Evolutionary conservation across 2,888 invertebrate genomes (phyloP).

Genomic region (Mythimna pallens): DNA sequence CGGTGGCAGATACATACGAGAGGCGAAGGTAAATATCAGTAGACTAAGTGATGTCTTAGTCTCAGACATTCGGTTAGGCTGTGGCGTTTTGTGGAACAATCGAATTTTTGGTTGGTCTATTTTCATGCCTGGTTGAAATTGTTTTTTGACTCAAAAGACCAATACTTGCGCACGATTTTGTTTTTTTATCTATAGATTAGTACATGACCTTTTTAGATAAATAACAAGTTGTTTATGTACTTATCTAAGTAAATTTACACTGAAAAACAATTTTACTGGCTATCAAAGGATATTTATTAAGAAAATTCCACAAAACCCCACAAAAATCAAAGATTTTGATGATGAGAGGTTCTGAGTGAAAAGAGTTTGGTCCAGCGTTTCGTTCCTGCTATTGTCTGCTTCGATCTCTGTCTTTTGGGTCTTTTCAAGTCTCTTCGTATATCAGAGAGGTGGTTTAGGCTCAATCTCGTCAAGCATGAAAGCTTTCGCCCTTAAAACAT

Average conservation of each 20-base stretch:
- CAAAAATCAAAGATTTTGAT: slow-evolving; percentile 27
- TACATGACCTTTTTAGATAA: background rate
- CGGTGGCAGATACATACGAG: slow-evolving; percentile 98
- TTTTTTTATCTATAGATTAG: background rate
- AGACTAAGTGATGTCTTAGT: slow-evolving; percentile 49
- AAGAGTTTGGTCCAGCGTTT: slow-evolving; percentile 83
- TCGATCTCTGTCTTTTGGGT: slow-evolving; percentile 74
- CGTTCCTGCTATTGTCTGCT: slow-evolving; percentile 72
- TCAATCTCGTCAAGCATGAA: slow-evolving; percentile 64
- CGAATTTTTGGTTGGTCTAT: background rate
- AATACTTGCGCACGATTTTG: background rate
- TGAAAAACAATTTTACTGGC: background rate
- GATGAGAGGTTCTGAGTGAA: slow-evolving; percentile 78
- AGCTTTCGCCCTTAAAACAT: slow-evolving; percentile 62
- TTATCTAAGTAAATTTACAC: background rate
- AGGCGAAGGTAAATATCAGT: slow-evolving; percentile 97
- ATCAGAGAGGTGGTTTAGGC: slow-evolving; percentile 72
- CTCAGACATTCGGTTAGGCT: slow-evolving; percentile 58
- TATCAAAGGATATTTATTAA: background rate
- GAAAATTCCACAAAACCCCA: slow-evolving; percentile 51
- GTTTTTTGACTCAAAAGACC: background rate
- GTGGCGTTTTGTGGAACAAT: slow-evolving; percentile 70
- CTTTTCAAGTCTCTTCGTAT: slow-evolving; percentile 74
- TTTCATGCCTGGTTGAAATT: background rate
- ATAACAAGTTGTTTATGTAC: background rate